These are phyloP conservation scores for Flexamia atlantica DNA, from an alignment of 2,888 invertebrate genomes.

Conservation along the genomic window DNA sequence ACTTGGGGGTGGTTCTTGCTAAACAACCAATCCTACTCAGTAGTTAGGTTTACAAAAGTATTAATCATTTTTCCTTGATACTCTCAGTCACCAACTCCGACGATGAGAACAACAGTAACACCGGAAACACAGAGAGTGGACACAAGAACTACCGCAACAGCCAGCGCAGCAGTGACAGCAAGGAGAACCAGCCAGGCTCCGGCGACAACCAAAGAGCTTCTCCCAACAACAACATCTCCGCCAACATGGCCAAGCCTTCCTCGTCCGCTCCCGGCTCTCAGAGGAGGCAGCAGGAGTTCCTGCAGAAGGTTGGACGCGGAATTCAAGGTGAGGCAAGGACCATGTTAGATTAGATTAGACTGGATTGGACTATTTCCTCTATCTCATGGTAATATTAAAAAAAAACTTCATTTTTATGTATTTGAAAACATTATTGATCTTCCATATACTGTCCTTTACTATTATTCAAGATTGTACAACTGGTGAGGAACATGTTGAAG, in stretches of 20 bases:
- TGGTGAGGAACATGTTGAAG: too few relatives aligned
- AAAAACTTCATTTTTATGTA: too few relatives aligned
- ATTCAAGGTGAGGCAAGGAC: constrained; percentile 75
- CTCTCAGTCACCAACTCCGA: constrained; percentile 43
- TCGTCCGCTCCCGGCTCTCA: constrained; percentile 74
- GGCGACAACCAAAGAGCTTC: constrained; percentile 61
- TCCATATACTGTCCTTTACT: too few relatives aligned
- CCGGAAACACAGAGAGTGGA: background rate
- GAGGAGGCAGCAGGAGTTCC: constrained; percentile 77
- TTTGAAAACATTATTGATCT: too few relatives aligned
- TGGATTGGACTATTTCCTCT: too few relatives aligned
- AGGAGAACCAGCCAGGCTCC: constrained; percentile 63
- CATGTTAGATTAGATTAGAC: too few relatives aligned
- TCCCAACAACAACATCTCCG: constrained; percentile 44
- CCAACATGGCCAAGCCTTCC: constrained; percentile 71
- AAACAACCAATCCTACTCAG: too few relatives aligned
- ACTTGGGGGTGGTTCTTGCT: too few relatives aligned
- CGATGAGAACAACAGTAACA: constrained; percentile 62
- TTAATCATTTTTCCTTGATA: background rate
- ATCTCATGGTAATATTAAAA: too few relatives aligned
- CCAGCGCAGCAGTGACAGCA: constrained; percentile 4
- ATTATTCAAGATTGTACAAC: too few relatives aligned
- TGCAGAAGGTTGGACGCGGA: constrained; percentile 77
- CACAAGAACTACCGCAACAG: constrained; percentile 32
- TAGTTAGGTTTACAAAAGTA: too few relatives aligned